Conservation (phyloP, 2,113 vertebrate species). For the Mobula birostris region DNA sequence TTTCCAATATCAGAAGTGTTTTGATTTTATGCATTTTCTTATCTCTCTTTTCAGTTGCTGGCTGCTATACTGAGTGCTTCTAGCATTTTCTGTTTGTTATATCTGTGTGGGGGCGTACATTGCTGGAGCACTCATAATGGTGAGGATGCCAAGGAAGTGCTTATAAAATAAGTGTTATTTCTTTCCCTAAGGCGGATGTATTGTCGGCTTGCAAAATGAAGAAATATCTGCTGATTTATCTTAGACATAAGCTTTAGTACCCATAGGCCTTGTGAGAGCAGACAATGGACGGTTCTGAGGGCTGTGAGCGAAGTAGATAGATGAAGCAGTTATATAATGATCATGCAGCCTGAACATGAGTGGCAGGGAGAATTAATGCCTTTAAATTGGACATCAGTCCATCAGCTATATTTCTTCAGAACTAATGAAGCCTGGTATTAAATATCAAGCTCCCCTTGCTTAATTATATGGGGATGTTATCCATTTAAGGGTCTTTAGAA, state of each 20-base stretch:
- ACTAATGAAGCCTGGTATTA: conserved; percentile 21
- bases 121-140: neutral
- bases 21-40: neutral
- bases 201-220: neutral
- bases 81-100: neutral
- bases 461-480: conserved; percentile 36
- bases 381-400: conserved; percentile 30
- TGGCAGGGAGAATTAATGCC: neutral
- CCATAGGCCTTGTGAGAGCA: neutral
- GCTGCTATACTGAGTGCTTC: neutral
- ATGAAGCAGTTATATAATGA: neutral
- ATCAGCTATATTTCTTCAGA: conserved; percentile 32
- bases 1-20: too few relatives aligned
- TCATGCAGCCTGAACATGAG: neutral
- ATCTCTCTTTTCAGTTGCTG: neutral
- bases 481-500: conserved; percentile 25
- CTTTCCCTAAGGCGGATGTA: neutral
- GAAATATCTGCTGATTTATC: neutral
- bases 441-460: conserved; percentile 11
- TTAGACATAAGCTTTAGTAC: neutral
- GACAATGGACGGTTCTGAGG: neutral
- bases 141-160: neutral
- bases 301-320: neutral
- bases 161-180: neutral
- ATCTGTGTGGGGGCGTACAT: neutral